A percentile compares a stretch with the other conserved stretches of the same genome.
These are phyloP conservation scores for Campaea margaritaria DNA, from an alignment of 2,888 invertebrate species.

Conservation along the genomic window DNA sequence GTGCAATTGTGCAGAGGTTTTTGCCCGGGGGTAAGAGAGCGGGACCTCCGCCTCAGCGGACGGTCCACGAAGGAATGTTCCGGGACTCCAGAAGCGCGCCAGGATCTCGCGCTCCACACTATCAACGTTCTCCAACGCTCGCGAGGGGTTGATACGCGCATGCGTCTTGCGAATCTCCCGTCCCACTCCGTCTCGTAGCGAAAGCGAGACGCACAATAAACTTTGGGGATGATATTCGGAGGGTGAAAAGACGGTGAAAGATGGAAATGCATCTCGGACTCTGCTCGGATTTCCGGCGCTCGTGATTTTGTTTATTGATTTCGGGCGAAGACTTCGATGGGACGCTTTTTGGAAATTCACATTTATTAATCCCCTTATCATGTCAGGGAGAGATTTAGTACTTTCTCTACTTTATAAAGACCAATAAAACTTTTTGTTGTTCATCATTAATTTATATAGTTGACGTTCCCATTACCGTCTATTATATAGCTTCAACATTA, in stretches of 20 bases:
- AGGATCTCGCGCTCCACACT: slow-evolving; percentile 75
- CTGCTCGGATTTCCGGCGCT: slow-evolving; percentile 83
- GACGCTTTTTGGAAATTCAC: slow-evolving; percentile 60
- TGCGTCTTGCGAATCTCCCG: slow-evolving; percentile 60
- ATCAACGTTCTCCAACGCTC: slow-evolving; percentile 75
- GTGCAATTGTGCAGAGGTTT: slow-evolving; percentile 55
- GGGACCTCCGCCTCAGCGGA: slow-evolving; percentile 81
- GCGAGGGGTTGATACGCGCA: slow-evolving; percentile 81
- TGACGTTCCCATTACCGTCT: slow-evolving; percentile 35
- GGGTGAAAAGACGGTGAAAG: slow-evolving; percentile 83
- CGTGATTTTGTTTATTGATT: slow-evolving; percentile 85
- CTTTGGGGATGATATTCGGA: slow-evolving; percentile 81
- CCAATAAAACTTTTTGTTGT: slow-evolving; percentile 56
- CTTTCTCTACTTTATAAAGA: slow-evolving; percentile 58
- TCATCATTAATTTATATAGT: slow-evolving; percentile 51
- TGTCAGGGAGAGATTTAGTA: slow-evolving; percentile 71
- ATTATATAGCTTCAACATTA: slow-evolving; percentile 29
- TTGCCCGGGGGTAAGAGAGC: slow-evolving; percentile 75
- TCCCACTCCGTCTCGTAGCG: slow-evolving; percentile 62
- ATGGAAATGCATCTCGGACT: slow-evolving; percentile 84
- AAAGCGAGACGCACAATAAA: slow-evolving; percentile 61
- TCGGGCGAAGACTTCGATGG: slow-evolving; percentile 65
- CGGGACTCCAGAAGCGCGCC: slow-evolving; percentile 72
- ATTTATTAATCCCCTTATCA: slow-evolving; percentile 78
- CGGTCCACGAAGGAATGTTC: slow-evolving; percentile 81